Evolutionary conservation across 2,113 vertebrate genomes (phyloP), one percentile per base, ranked within the genome.

Genomic region (Tupaia tana): DNA sequence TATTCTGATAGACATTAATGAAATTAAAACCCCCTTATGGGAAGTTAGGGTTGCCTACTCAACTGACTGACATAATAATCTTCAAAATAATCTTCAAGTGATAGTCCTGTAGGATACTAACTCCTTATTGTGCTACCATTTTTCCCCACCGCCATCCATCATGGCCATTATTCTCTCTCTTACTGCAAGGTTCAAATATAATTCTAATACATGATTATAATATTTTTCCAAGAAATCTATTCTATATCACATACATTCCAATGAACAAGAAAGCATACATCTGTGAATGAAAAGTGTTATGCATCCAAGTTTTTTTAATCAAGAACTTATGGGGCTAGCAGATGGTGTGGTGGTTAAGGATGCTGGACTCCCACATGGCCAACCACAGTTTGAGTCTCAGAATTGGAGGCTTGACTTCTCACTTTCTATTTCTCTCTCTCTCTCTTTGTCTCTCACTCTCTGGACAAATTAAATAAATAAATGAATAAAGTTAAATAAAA

Each of bases 1-100:
- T 84, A 71, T 43, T 85, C n/a, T 93, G 67, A 92, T 81, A 84
- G 52, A 80, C 11, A 85, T 86, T 90, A 90, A 85, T 85, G 19
- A 93, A 27, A 90, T 73, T 70, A 77, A 71, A 74, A 92, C 25
- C 59, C 24, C 54, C 27, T 95, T 34, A 58, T 66, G 6, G 22
- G 52, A 91, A 88, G 79, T 80, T 85, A 61, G 22, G 25, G 19
- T 74, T 79, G 12, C 25, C 2, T 84, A 54, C 9, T 84, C 16
- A 59, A 11, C 15, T 31, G 54, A 84, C 27, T 34, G 29, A 25
- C 5, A 95, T 82, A 69, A 18, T n/a, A 22, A 63, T 61, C 15
- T 81, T 95, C 66, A 67, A 27, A 69, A 18, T n/a, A 22, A 63
- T 61, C 15, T 81, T 95, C 66, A 67, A 27, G 54, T n/a, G 9